Evolutionary conservation across 2,113 vertebrate species (phyloP), one percentile per base, ranked within the genome.

Genomic region (Alouatta palliata): DNA sequence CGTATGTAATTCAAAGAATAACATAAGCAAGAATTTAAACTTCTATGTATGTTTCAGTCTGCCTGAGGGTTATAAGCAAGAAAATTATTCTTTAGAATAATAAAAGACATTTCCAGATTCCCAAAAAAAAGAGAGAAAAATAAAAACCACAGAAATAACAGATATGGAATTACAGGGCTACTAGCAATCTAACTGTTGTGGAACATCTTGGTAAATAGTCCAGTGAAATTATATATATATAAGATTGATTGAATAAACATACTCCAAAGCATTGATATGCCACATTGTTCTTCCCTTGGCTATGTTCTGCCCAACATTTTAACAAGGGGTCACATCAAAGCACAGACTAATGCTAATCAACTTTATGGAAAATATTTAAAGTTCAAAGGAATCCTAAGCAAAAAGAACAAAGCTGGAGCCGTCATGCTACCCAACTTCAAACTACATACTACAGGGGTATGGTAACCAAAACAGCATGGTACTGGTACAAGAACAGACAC

Each of bases 11-110:
- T 82, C 40, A 93, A 86, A 58, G 54, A 92, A 49, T 11, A 89
- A 20, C 40, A 17, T 66, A 13, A 27, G 64, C 52, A 52, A 4
- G 64, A 25, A 54, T 66, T 82, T 47, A 45, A 85, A 40, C 6
- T 52, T 94, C 25, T 49, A 13, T 80, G 17, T 81, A 10, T 75
- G 7, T 73, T 16, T 84, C 2, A 32, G 27, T 79, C 21, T 84
- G 25, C 8, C 8, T 88, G 14, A 87, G n/a, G 85, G 21, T 80
- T 79, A 27, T 17, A 35, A 56, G 52, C 16, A 87, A 20, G 14
- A 85, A 88, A 81, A 68, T 37, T 3, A 80, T 81, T 95, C n/a
- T 90, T 96, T 71, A 92, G 30, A 86, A 81, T 81, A 75, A 61
- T 6, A 52, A 37, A 25, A 70, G 52, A 75, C 32, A 75, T 79